A percentile compares a stretch with the other conserved stretches of the same genome.
These are phyloP conservation scores for Pygoscelis adeliae DNA, from an alignment of 2,113 vertebrate species.

Conservation along the genomic window DNA sequence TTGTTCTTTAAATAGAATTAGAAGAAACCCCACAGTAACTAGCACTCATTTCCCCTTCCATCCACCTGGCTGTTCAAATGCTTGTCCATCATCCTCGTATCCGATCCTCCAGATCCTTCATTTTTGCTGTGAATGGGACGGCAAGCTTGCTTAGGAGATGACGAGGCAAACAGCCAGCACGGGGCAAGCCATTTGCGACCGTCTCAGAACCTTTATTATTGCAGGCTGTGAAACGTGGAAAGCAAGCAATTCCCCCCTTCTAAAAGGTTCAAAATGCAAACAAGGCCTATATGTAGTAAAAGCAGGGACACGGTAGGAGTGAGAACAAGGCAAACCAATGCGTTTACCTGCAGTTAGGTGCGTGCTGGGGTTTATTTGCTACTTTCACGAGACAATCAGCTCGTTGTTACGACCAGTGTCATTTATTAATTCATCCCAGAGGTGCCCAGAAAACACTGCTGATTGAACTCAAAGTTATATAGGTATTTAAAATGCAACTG, in stretches of 20 bases:
- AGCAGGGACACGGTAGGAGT: neutral
- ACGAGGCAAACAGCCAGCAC: neutral
- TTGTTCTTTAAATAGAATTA: neutral
- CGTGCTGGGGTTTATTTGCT: neutral
- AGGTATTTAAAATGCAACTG: neutral
- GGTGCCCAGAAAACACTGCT: neutral
- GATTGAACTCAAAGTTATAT: neutral
- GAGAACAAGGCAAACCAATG: neutral
- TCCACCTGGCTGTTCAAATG: neutral
- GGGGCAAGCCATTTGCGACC: too few species aligned
- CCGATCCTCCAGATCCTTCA: neutral
- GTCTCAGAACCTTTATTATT: neutral
- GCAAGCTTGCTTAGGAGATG: too few species aligned
- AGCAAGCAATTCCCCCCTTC: neutral
- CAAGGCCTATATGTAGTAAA: too few species aligned
- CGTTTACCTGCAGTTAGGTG: neutral
- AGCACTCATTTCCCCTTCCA: neutral
- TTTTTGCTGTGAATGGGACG: accelerated
- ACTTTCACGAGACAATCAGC: neutral
- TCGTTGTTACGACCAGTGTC: neutral
- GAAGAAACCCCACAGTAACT: neutral
- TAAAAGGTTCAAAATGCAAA: neutral
- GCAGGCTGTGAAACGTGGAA: neutral
- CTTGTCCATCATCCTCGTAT: neutral
- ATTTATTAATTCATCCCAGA: neutral